Evolutionary conservation across 1,140 invertebrate genomes (phyloP).

Genomic region (Papilio aristodemus): DNA sequence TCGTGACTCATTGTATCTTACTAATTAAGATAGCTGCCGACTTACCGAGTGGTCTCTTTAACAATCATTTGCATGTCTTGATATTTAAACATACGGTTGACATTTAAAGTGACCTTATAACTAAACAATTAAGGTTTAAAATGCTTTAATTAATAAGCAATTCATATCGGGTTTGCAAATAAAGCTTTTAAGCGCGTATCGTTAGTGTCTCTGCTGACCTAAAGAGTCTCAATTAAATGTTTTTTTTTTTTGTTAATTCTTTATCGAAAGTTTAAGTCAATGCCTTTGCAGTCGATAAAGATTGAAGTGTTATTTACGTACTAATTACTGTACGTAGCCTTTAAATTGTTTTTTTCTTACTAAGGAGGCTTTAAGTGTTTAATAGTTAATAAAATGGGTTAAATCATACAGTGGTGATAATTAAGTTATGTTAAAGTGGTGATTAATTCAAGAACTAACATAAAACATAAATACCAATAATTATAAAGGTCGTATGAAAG

Average conservation of each 20-base stretch:
- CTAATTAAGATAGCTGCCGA: slow-evolving; percentile 66
- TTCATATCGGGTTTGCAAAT: slow-evolving; percentile 47
- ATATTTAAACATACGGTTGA: slow-evolving; percentile 28
- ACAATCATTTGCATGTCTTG: slow-evolving; percentile 57
- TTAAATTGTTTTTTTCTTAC: neutral
- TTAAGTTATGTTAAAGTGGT: no score
- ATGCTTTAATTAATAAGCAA: slow-evolving; percentile 38
- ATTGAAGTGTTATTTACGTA: slow-evolving; percentile 43
- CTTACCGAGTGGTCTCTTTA: slow-evolving; percentile 51
- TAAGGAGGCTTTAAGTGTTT: slow-evolving; percentile 7
- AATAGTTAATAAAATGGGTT: no score
- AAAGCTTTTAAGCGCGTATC: slow-evolving; percentile 62
- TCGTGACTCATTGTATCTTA: slow-evolving; percentile 57
- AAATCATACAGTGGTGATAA: no score
- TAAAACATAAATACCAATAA: no score
- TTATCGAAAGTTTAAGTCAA: slow-evolving; percentile 48
- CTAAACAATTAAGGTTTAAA: slow-evolving; percentile 39
- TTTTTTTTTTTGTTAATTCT: slow-evolving; percentile 59
- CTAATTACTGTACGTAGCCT: slow-evolving; percentile 31
- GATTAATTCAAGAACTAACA: no score
- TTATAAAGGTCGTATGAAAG: no score
- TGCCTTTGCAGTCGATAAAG: slow-evolving; percentile 35
- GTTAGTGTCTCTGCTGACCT: slow-evolving; percentile 49
- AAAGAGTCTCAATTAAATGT: slow-evolving; percentile 66
- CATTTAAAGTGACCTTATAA: slow-evolving; percentile 32